These are phyloP conservation scores for Chamaedrilus cognettii DNA, from an alignment of 2,888 invertebrate genomes.

Conservation along the genomic window DNA sequence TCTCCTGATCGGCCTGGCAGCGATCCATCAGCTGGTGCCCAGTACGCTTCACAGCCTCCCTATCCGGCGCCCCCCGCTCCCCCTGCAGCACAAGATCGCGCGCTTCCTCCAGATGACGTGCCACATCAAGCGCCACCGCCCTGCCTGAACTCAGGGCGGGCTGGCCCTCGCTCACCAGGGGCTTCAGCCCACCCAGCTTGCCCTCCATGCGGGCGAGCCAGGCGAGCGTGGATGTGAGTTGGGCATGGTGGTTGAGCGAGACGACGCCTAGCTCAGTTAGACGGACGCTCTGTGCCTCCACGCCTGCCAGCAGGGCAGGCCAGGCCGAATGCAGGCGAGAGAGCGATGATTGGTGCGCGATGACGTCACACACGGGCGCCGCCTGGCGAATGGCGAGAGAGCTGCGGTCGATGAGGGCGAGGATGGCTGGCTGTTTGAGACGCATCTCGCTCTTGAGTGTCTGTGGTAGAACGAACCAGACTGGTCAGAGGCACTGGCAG, in stretches of 20 bases:
- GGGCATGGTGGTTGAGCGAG: conserved; percentile 7
- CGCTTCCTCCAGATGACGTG: conserved; percentile 10
- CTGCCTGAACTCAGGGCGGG: not conserved
- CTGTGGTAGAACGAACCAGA: not conserved
- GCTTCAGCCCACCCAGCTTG: conserved; percentile 17
- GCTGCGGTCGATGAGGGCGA: not conserved
- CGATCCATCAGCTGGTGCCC: conserved; percentile 12
- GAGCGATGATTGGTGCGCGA: not conserved
- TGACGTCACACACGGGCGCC: conserved; percentile 3
- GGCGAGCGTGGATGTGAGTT: conserved; percentile 1
- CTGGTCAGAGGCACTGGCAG: too few relatives aligned
- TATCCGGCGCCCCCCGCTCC: not conserved
- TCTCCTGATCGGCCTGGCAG: conserved; percentile 7
- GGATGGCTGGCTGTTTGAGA: not conserved
- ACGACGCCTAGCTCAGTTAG: conserved; percentile 5
- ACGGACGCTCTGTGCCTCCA: not conserved
- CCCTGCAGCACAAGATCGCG: conserved; percentile 7
- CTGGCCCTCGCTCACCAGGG: conserved; percentile 7
- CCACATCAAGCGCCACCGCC: conserved; percentile 9
- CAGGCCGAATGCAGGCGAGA: not conserved
- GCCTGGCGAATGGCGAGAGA: conserved; percentile 4
- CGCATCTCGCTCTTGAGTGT: not conserved
- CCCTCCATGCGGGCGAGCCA: conserved; percentile 16
- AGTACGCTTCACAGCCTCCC: conserved; percentile 7
- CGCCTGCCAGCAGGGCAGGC: not conserved